Evolutionary conservation across 2,797 vertebrate genomes (phyloP), one percentile per base, ranked within the genome.

Genomic region (Numenius phaeopus): DNA sequence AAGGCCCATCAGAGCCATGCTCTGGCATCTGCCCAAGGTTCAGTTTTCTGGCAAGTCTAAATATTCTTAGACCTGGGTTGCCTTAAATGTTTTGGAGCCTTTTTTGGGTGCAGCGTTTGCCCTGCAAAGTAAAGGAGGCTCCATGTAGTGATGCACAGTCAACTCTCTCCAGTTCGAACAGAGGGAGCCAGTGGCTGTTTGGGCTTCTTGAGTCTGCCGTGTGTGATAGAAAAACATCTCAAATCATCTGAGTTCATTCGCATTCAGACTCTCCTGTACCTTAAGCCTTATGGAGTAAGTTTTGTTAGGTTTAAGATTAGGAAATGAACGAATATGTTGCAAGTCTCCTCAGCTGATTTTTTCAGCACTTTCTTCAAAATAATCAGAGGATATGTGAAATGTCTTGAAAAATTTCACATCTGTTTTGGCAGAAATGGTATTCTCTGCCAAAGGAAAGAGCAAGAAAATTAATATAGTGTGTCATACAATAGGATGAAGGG

Each of bases 361-460:
- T 40, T 20, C 34, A 91, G 37, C 10, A 40, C 15, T 49, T 94
- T 88, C 52, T 46, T 83, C 19, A 88, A 77, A 93, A 90, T 59
- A 71, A 78, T 55, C n/a, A 40, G 61, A 85, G 55, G 32, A 16
- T 66, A 66, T 18, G 27, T 85, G 39, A 94, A 95, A 77, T 13
- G 14, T 66, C 71, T 73, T 55, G 34, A 80, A 85, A 90, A 73
- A 32, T 11, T 78, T 77, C 40, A 69, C 0, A 7, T 4, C 5
- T 46, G 21, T 81, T 88, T 90, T 88, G 42, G 72, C 47, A 71
- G 80, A 95, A 93, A 69, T 34, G 5, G 18, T 70, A 49, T 73
- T 86, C 17, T 86, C n/a, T 75, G n/a, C 65, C 42, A 58, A 75
- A 92, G 20, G 32, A 78, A 76, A 94, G 44, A 93, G 23, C 15